phyloP scores from a whole-genome alignment of 2,113 vertebrate species.

The Caretta caretta region DNA sequence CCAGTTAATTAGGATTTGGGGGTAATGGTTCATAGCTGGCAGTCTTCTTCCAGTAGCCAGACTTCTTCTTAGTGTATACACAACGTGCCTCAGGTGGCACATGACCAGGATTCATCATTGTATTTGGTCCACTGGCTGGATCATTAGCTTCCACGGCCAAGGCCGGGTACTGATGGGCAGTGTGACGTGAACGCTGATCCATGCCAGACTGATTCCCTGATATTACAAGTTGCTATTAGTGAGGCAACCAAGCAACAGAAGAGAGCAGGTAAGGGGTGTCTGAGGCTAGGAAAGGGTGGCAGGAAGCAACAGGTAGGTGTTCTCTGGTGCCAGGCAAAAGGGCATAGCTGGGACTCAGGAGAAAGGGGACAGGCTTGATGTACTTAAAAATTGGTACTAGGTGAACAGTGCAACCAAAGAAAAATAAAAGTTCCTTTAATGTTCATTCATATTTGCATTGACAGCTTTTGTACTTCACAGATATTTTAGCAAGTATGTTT shows the following conservation, averaged over 20 bases:
- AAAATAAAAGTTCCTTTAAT: not conserved
- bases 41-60: not conserved
- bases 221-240: not conserved
- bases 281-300: rapidly evolving
- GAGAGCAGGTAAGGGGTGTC: not conserved
- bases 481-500: rapidly evolving
- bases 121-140: too few relatives aligned
- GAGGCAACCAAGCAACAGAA: not conserved
- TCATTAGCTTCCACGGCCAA: too few relatives aligned
- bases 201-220: not conserved
- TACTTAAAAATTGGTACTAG: rapidly evolving
- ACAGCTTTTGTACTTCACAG: not conserved
- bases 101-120: too few relatives aligned
- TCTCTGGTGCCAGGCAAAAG: not conserved
- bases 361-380: not conserved
- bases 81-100: not conserved
- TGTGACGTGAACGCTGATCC: too few relatives aligned
- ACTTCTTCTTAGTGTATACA: too few relatives aligned
- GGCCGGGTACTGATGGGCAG: too few relatives aligned
- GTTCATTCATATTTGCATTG: too few relatives aligned
- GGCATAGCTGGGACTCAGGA: not conserved
- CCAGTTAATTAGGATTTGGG: not conserved
- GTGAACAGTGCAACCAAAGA: rapidly evolving
- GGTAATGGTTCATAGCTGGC: not conserved
- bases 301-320: not conserved